Conservation (phyloP, 2,113 vertebrate species). For the Phainopepla nitens region DNA sequence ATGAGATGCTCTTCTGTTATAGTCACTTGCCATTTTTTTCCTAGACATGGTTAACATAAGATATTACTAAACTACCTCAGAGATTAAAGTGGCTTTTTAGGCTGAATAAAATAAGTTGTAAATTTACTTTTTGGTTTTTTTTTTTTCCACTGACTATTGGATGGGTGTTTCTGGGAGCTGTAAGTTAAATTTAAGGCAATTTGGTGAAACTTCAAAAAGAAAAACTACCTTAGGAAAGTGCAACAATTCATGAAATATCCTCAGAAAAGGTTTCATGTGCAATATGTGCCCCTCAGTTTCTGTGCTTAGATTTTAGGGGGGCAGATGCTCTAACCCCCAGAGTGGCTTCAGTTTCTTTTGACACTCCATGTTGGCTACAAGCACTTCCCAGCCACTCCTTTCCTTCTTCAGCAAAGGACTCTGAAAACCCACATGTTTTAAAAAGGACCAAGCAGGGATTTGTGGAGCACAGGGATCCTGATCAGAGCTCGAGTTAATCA, state of each 20-base stretch:
- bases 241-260: not conserved
- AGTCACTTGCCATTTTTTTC: conserved; percentile 83
- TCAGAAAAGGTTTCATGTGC: not conserved
- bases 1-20: conserved; percentile 78
- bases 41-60: conserved; percentile 83
- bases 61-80: conserved; percentile 65
- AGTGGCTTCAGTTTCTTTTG: not conserved
- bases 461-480: not conserved
- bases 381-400: not conserved
- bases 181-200: not conserved
- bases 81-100: conserved; percentile 9
- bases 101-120: not conserved
- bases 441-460: not conserved
- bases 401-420: not conserved
- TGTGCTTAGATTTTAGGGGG: not conserved
- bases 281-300: not conserved
- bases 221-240: not conserved
- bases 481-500: not conserved
- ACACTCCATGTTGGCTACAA: not conserved
- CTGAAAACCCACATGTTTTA: not conserved
- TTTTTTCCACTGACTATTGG: not conserved
- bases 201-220: not conserved
- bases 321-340: not conserved
- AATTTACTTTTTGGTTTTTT: not conserved
- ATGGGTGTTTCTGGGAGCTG: not conserved